These are phyloP conservation scores for Boulengerochromis microlepis DNA, from an alignment of 2,113 vertebrate species.

Conservation along the genomic window DNA sequence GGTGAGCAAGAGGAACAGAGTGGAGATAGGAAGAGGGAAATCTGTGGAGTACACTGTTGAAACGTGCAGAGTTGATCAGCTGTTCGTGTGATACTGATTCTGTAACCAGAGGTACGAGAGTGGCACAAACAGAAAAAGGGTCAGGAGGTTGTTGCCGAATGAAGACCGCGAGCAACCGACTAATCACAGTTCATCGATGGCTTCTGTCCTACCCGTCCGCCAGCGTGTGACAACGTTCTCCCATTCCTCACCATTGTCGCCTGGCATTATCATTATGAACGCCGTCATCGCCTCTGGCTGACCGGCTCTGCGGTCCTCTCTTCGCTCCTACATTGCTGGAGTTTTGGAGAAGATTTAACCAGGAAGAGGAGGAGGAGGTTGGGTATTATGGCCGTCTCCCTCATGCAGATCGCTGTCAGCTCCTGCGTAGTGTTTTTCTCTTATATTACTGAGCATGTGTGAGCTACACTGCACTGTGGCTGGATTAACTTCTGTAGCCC, in stretches of 20 bases:
- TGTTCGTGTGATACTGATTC: slow-evolving; percentile 18
- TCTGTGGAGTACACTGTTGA: background rate
- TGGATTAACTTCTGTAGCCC: slow-evolving; percentile 44
- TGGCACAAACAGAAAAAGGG: background rate
- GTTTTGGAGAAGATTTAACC: slow-evolving; percentile 37
- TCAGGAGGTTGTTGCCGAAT: background rate
- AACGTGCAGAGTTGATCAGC: background rate
- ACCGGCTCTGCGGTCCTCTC: slow-evolving; percentile 40
- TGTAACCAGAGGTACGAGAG: background rate
- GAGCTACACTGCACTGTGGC: background rate
- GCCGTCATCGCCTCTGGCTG: background rate
- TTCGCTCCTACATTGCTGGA: slow-evolving; percentile 32
- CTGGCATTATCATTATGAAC: slow-evolving; percentile 14
- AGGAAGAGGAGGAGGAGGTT: background rate
- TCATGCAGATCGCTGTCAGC: slow-evolving; percentile 32
- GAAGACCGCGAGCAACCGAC: background rate
- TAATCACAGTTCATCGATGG: background rate
- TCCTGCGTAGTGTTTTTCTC: slow-evolving; percentile 41
- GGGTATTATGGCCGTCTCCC: slow-evolving; percentile 34
- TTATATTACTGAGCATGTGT: slow-evolving; percentile 22
- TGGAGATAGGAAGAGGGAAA: background rate
- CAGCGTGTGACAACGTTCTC: background rate
- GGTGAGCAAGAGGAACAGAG: background rate
- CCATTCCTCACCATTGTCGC: slow-evolving; percentile 29
- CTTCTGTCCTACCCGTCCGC: background rate